Evolutionary conservation across 2,888 invertebrate genomes (phyloP).

Genomic region (Mesoligia furuncula): DNA sequence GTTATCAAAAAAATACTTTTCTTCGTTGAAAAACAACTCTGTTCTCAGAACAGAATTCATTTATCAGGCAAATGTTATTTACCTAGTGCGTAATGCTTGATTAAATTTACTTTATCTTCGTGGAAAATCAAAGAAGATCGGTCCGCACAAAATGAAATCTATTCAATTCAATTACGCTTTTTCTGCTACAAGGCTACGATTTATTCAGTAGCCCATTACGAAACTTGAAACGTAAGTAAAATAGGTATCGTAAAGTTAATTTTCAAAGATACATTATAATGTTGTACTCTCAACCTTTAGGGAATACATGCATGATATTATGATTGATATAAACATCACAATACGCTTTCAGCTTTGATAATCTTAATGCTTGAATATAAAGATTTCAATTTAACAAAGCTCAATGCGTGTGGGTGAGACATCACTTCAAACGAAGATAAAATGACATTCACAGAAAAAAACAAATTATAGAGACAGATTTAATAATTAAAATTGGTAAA

Average conservation of each 20-base stretch:
- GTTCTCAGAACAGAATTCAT: neutral
- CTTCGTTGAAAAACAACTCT: neutral
- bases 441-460: neutral
- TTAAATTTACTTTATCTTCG: neutral
- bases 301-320: no score
- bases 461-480: neutral
- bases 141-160: neutral
- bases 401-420: neutral
- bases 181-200: neutral
- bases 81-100: neutral
- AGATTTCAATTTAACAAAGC: neutral
- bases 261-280: neutral
- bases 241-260: neutral
- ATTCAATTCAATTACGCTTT: neutral
- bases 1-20: neutral
- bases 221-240: neutral
- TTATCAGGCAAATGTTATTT: neutral
- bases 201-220: neutral
- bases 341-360: neutral
- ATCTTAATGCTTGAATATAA: neutral
- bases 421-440: neutral
- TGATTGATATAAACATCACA: neutral
- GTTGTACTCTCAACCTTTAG: neutral
- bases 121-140: neutral
- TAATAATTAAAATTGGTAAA: no score